Percentiles rank a stretch among this genome's conserved stretches.
Conservation (phyloP, 2,113 vertebrate genomes). For the Thalassoma bifasciatum region DNA sequence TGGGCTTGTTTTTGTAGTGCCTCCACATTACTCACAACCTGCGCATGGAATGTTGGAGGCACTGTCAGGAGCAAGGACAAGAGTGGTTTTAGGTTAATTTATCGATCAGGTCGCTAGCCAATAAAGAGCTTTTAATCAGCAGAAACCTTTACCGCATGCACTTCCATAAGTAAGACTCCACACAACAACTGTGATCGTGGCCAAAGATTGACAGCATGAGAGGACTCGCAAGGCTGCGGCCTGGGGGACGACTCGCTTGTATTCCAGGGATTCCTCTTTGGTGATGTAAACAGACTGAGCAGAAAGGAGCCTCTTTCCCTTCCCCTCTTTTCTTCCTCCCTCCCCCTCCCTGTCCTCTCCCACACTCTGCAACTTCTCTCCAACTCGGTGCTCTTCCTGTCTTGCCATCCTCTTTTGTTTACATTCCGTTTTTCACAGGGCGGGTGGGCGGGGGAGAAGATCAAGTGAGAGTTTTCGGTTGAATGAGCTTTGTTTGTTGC, state of each 20-base stretch:
- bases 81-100: slow-evolving; percentile 18
- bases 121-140: slow-evolving; percentile 59
- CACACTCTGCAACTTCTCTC: slow-evolving; percentile 44
- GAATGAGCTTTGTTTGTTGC: slow-evolving; percentile 55
- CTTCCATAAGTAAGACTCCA: neutral
- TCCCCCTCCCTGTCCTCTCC: slow-evolving; percentile 18
- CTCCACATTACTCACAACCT: too few relatives aligned
- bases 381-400: slow-evolving; percentile 43
- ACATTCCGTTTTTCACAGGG: slow-evolving; percentile 37
- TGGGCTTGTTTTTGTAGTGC: neutral
- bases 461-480: slow-evolving; percentile 37
- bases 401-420: slow-evolving; percentile 59
- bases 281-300: slow-evolving; percentile 64
- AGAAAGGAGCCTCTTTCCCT: slow-evolving; percentile 29
- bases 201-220: slow-evolving; percentile 12
- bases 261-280: slow-evolving; percentile 72
- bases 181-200: neutral
- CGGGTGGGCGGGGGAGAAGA: slow-evolving; percentile 20
- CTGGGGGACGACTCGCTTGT: slow-evolving; percentile 23
- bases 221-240: slow-evolving; percentile 1
- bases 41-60: too few relatives aligned
- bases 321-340: neutral
- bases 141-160: rapidly evolving
- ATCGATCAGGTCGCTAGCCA: slow-evolving; percentile 30
- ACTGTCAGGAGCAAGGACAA: slow-evolving; percentile 3